Percentiles rank a stretch among this genome's conserved stretches.
These are phyloP conservation scores for Chloroclysta siterata DNA, from an alignment of 2,888 invertebrate species.

Conservation along the genomic window DNA sequence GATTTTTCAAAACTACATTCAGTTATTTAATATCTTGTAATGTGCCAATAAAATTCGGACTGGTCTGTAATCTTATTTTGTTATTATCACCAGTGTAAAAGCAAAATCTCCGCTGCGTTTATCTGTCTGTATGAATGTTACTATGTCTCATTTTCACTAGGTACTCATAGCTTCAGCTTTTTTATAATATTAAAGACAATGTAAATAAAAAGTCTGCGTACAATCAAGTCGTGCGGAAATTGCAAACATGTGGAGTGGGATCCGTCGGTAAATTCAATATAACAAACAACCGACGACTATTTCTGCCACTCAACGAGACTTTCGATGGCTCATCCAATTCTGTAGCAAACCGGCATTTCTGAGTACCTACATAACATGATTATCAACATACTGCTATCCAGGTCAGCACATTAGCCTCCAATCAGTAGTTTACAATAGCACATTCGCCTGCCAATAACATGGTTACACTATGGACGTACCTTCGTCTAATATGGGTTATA, in stretches of 20 bases:
- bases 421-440: neutral
- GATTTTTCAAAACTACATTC: no score
- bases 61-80: no score
- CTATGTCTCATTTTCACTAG: no score
- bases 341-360: neutral
- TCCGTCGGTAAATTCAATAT: constrained; percentile 21
- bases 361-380: neutral
- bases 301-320: constrained; percentile 11
- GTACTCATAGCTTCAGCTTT: neutral
- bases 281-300: constrained; percentile 17
- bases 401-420: neutral
- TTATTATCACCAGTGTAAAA: no score
- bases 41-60: no score
- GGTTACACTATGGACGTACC: no score
- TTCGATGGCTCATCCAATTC: constrained; percentile 8
- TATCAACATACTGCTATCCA: neutral
- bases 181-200: neutral
- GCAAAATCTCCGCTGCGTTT: no score
- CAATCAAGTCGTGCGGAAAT: constrained; percentile 20
- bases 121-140: no score
- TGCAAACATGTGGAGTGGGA: constrained; percentile 21
- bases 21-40: no score
- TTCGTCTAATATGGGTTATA: no score
- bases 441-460: neutral
- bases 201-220: neutral